Evolutionary conservation across 2,113 vertebrate genomes (phyloP).

Genomic region (Mustela lutreola): DNA sequence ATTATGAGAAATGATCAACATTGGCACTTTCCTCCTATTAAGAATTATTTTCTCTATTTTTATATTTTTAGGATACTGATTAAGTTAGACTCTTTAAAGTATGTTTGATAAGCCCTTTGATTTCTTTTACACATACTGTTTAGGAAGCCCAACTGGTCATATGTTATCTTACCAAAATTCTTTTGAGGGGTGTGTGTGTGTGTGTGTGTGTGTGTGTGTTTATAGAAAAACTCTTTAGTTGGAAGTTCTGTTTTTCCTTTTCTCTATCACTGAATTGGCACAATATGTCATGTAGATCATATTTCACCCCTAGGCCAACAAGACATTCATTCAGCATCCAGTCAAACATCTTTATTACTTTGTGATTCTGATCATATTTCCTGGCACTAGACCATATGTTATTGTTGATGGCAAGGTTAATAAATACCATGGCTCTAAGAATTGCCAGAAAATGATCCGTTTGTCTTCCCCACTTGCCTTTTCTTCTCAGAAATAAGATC

Average conservation of each 20-base stretch:
- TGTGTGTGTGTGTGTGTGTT: not conserved
- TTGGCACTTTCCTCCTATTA: not conserved
- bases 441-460: not conserved
- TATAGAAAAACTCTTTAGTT: not conserved
- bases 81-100: not conserved
- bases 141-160: not conserved
- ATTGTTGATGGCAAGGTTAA: constrained; percentile 28
- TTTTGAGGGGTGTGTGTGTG: not conserved
- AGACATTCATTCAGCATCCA: constrained; percentile 4
- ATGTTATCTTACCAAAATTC: not conserved
- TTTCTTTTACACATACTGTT: not conserved
- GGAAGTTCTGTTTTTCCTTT: not conserved
- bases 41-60: not conserved
- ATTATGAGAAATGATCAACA: not conserved
- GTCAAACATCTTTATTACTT: constrained; percentile 32
- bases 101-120: not conserved
- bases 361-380: constrained; percentile 53
- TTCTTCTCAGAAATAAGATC: not conserved
- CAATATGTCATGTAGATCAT: not conserved
- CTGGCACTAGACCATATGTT: not conserved
- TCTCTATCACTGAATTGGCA: not conserved
- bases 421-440: not conserved
- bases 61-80: not conserved
- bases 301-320: constrained; percentile 12
- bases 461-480: not conserved